Conservation (phyloP, 2,797 vertebrate genomes). For the Anas georgica region DNA sequence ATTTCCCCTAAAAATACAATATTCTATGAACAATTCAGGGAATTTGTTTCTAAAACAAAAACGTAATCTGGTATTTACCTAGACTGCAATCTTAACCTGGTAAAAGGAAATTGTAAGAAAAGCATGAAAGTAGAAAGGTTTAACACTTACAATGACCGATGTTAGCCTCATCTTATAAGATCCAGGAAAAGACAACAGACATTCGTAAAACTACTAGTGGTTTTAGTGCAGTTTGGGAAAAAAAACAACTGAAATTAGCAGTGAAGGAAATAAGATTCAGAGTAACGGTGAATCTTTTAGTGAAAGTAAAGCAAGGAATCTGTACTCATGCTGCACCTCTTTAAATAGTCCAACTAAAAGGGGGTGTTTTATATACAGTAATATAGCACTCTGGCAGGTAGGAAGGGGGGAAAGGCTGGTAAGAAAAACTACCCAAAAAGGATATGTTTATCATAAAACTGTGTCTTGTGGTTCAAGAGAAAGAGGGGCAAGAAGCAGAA, state of each 20-base stretch:
- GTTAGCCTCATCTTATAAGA: neutral
- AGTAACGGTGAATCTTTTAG: neutral
- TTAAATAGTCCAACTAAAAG: neutral
- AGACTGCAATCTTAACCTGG: slow-evolving; percentile 31
- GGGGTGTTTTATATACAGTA: neutral
- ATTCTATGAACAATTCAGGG: slow-evolving; percentile 67
- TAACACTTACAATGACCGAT: neutral
- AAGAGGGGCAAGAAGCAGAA: neutral
- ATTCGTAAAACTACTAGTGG: slow-evolving; percentile 3
- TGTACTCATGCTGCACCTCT: neutral
- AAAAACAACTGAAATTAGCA: neutral
- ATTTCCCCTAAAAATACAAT: slow-evolving; percentile 79
- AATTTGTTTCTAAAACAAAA: slow-evolving; percentile 46
- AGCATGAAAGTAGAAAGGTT: slow-evolving; percentile 23
- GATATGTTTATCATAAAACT: neutral
- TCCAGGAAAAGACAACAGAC: neutral
- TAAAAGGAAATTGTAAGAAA: neutral
- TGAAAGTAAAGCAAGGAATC: neutral
- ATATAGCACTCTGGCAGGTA: neutral
- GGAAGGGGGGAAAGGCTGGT: neutral
- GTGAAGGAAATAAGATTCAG: neutral
- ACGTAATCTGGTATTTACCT: neutral
- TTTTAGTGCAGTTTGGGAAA: neutral
- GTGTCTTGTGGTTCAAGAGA: neutral
- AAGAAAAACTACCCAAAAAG: neutral